A percentile compares a stretch with the other conserved stretches of the same genome.
Evolutionary conservation across 2,113 vertebrate species (phyloP).

Genomic region (Chionis minor): DNA sequence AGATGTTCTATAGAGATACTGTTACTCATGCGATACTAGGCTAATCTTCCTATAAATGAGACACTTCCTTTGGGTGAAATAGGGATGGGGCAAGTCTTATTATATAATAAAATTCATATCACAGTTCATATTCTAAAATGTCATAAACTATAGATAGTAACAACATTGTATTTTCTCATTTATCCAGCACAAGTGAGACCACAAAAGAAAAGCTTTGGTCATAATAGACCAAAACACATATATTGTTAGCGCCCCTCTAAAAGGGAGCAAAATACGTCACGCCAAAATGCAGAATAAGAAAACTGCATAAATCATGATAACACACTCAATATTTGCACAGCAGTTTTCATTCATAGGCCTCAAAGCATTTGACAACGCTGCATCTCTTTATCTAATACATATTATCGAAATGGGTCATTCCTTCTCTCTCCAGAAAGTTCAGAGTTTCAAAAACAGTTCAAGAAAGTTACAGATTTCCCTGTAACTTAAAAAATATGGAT

Average conservation of each 20-base stretch:
- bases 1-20: neutral
- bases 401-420: neutral
- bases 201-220: neutral
- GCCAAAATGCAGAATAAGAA: neutral
- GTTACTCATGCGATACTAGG: neutral
- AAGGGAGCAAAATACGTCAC: neutral
- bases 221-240: neutral
- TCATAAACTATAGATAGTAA: neutral
- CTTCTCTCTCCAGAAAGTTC: neutral
- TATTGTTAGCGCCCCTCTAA: neutral
- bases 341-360: neutral
- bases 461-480: neutral
- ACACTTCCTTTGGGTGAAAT: neutral
- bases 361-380: neutral
- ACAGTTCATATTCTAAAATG: neutral
- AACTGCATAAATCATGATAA: neutral
- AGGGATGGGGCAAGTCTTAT: neutral
- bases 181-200: neutral
- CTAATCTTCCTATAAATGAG: neutral
- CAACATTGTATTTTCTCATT: neutral
- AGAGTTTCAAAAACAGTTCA: neutral
- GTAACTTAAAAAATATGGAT: neutral
- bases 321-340: neutral
- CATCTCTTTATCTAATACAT: neutral
- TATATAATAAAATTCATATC: neutral